A percentile compares a stretch with the other conserved stretches of the same genome.
Evolutionary conservation across 2,797 vertebrate species (phyloP).

Genomic region (Xiphophorus birchmanni): DNA sequence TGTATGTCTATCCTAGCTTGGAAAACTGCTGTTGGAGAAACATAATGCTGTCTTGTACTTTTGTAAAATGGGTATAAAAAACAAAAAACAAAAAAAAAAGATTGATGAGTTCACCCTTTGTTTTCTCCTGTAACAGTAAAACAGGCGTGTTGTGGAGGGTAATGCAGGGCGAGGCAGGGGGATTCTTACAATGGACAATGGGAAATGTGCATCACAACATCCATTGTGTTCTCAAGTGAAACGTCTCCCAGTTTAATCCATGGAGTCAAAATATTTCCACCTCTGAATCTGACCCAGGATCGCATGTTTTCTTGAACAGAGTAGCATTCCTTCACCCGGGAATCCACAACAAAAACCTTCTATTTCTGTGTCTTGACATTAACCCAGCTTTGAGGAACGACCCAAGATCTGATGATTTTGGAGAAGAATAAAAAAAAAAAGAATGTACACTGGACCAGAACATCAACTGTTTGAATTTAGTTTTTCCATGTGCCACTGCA

Average conservation of each 20-base stretch:
- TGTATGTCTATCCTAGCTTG: constrained; percentile 9
- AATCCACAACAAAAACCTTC: constrained; percentile 48
- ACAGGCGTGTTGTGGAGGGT: constrained; percentile 51
- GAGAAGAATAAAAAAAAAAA: constrained; percentile 16
- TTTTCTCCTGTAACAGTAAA: constrained; percentile 68
- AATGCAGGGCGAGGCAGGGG: constrained; percentile 61
- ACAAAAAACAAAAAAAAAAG: constrained; percentile 49
- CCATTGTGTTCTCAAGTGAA: constrained; percentile 67
- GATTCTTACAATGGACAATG: constrained; percentile 76
- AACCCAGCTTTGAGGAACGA: constrained; percentile 3
- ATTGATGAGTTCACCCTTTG: constrained; percentile 46
- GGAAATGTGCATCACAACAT: constrained; percentile 63
- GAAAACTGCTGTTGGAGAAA: constrained; percentile 43
- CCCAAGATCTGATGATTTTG: constrained; percentile 25
- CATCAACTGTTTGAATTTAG: constrained; percentile 23
- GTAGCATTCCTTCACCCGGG: constrained; percentile 55
- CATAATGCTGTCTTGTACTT: constrained; percentile 33
- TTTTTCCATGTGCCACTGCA: constrained; percentile 25
- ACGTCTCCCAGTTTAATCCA: constrained; percentile 57
- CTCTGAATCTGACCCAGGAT: constrained; percentile 51
- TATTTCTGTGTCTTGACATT: constrained; percentile 48
- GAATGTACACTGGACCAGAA: constrained; percentile 9
- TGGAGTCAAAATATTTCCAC: constrained; percentile 60
- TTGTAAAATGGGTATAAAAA: constrained; percentile 43
- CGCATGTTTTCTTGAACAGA: constrained; percentile 27